Percentiles rank a stretch among this genome's conserved stretches.
Conservation (phyloP, 2,888 invertebrate species). For the Caradrina kadenii region DNA sequence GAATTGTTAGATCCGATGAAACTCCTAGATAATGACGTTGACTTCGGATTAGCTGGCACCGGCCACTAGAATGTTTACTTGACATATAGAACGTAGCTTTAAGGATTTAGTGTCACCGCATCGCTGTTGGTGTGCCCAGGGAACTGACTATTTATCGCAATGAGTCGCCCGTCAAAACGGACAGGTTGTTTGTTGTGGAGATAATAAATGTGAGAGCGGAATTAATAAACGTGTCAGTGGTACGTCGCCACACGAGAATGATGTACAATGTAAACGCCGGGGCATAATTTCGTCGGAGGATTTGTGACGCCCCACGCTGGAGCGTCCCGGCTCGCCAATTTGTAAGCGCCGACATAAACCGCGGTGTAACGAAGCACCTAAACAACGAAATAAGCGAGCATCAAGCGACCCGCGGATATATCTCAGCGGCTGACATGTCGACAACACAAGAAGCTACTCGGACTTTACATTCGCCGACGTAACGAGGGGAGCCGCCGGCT, state of each 20-base stretch:
- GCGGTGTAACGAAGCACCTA: constrained; percentile 88
- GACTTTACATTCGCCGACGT: constrained; percentile 89
- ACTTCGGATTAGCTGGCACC: constrained; percentile 80
- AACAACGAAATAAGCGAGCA: constrained; percentile 82
- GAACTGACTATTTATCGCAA: constrained; percentile 46
- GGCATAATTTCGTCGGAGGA: constrained; percentile 77
- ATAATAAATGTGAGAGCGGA: constrained; percentile 64
- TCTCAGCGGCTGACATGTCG: constrained; percentile 86
- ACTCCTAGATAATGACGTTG: constrained; percentile 81
- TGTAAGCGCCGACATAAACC: constrained; percentile 88
- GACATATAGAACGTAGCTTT: constrained; percentile 55
- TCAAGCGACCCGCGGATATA: constrained; percentile 81
- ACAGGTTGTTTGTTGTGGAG: constrained; percentile 57
- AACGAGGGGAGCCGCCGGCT: constrained; percentile 87
- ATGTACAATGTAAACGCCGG: constrained; percentile 77
- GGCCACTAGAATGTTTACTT: constrained; percentile 70
- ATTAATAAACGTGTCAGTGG: constrained; percentile 75
- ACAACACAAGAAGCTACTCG: constrained; percentile 84
- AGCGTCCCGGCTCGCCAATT: constrained; percentile 84
- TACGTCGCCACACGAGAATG: constrained; percentile 71
- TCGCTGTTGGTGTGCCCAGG: constrained; percentile 24
- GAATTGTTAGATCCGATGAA: constrained; percentile 83
- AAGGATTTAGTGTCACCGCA: constrained; percentile 64
- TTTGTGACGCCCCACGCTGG: constrained; percentile 76
- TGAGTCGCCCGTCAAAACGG: constrained; percentile 42